Base-by-base conservation (phyloP, 2,113 vertebrate species). In the Cranoglanis bouderius region DNA sequence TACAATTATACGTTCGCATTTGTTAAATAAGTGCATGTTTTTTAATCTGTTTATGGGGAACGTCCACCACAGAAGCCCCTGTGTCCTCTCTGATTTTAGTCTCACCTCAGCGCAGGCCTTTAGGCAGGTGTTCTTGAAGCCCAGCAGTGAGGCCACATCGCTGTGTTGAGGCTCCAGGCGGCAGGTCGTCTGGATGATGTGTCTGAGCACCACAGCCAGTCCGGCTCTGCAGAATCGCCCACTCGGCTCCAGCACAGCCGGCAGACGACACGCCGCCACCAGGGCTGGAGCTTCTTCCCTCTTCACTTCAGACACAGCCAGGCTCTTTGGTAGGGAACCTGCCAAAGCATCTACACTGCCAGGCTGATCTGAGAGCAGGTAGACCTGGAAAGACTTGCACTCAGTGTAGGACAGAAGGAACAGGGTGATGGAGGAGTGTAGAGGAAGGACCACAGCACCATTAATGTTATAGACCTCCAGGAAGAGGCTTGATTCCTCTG, bases 61-160 rank as follows among this genome's bases (percentile, higher is more conserved):
- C 16, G 0, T 32, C 14, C n/a, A 35, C 14, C 4, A 14, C 51
- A 29, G 12, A 49, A n/a, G 12, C 7, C 13, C 26, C 12, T 9
- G 32, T 82, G 80, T 82, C 78, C 24, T 35, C 49, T 35, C 13
- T 26, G n/a, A n/a, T 24, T 38, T 55, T 24, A 16, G 13, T 78
- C 97, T 95, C 86, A 99, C 98, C 96, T 99, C 98, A 72, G 98
- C 98, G 94, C 98, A 99, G 67, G 98, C 98, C 93, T 99, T 99
- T 91, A 99, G 94, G 89, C 98, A 99, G 26, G 98, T 99, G 94
- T 98, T 98, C 95, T 99, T 99, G 93, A 99, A 99, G 24, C 98
- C 98, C 89, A 99, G 91, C 84, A 99, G 96, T 61, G 96, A 96
- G 84, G 96, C 88, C 80, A 98, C 88, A 43, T 97, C 96, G 55